Evolutionary conservation across 2,888 invertebrate species (phyloP).

Genomic region (Stegana nigrithorax): DNA sequence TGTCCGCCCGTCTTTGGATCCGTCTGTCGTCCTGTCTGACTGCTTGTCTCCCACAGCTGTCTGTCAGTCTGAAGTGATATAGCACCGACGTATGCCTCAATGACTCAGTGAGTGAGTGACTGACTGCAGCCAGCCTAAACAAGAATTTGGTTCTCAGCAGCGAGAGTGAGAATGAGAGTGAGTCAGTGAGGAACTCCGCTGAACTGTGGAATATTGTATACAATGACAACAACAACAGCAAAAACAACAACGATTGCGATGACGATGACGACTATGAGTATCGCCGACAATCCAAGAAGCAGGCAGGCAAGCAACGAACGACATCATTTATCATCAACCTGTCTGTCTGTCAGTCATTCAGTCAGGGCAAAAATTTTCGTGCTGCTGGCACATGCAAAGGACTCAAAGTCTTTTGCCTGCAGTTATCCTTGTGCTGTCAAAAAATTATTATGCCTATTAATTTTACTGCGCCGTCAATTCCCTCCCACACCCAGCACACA

Average conservation of each 20-base stretch:
- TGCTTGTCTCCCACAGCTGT: conserved; percentile 42
- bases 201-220: background rate
- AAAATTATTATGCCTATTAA: conserved; percentile 68
- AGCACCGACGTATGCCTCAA: conserved; percentile 33
- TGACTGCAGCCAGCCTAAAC: background rate
- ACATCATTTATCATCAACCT: conserved; percentile 39
- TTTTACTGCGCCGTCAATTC: conserved; percentile 53
- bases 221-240: no score
- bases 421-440: conserved; percentile 67
- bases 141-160: no score
- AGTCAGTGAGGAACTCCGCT: no score
- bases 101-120: background rate
- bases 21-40: conserved; percentile 28
- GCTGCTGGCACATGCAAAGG: conserved; percentile 16
- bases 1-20: background rate
- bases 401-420: conserved; percentile 49
- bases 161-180: no score
- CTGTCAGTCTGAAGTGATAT: conserved; percentile 41
- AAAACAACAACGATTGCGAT: no score
- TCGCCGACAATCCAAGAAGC: no score
- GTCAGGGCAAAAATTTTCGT: conserved; percentile 12
- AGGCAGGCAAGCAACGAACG: no score
- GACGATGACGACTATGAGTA: no score
- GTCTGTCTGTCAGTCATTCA: conserved; percentile 39
- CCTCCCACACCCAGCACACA: conserved; percentile 10